Evolutionary conservation across 1,140 invertebrate species (phyloP).

Genomic region (Eciton burchellii): DNA sequence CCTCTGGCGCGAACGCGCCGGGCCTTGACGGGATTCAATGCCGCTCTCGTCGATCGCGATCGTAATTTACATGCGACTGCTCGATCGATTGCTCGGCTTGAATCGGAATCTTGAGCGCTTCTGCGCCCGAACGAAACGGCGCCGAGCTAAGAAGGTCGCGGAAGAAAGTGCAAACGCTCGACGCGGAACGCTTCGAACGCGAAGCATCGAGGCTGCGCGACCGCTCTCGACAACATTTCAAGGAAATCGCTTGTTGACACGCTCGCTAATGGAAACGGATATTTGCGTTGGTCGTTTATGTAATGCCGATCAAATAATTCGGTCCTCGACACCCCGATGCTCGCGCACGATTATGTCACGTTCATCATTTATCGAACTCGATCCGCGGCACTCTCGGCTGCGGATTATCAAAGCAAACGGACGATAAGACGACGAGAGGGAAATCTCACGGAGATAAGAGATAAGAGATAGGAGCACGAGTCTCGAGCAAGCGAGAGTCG

Average conservation of each 20-base stretch:
- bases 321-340: background rate
- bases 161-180: background rate
- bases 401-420: slow-evolving; percentile 48
- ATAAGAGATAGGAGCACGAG: slow-evolving; percentile 19
- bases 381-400: background rate
- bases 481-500: slow-evolving; percentile 11
- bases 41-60: slow-evolving; percentile 28
- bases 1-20: slow-evolving; percentile 36
- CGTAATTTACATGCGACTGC: slow-evolving; percentile 33
- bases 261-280: background rate
- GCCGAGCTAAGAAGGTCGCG: background rate
- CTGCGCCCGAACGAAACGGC: background rate
- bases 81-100: slow-evolving; percentile 5
- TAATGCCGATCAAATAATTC: background rate
- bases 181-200: background rate
- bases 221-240: background rate
- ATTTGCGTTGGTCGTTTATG: background rate
- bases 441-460: slow-evolving; percentile 7
- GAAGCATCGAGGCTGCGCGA: no score
- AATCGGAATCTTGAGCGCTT: slow-evolving; percentile 16
- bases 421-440: slow-evolving; percentile 52
- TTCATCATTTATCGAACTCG: slow-evolving; percentile 5
- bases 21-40: slow-evolving; percentile 48
- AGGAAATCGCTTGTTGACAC: background rate
- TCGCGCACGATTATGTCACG: slow-evolving; percentile 1